A percentile compares a stretch with the other conserved stretches of the same genome.
Conservation (phyloP, 2,888 invertebrate species). For the Schizaphis graminum region DNA sequence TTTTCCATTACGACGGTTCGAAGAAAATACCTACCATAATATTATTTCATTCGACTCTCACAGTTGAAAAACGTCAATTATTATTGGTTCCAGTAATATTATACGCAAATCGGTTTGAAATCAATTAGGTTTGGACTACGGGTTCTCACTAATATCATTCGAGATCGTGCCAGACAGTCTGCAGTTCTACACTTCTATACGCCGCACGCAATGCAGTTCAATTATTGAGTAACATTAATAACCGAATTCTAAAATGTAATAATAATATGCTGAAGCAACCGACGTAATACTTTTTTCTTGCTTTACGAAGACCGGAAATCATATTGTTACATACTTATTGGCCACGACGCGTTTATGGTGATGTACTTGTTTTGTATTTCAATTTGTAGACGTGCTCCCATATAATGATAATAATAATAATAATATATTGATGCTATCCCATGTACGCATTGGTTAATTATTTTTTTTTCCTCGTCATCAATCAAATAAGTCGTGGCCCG, state of each 20-base stretch:
- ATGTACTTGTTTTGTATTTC: slow-evolving; percentile 44
- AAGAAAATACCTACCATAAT: background rate
- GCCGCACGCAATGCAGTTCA: background rate
- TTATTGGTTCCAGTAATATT: background rate
- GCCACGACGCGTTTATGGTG: slow-evolving; percentile 36
- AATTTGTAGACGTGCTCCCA: slow-evolving; percentile 30
- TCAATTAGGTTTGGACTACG: slow-evolving; percentile 6
- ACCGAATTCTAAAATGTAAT: background rate
- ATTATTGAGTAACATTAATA: background rate
- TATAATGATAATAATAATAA: slow-evolving; percentile 24
- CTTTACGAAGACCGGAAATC: slow-evolving; percentile 1
- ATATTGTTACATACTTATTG: slow-evolving; percentile 28
- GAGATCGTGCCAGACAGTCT: background rate
- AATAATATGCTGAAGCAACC: background rate
- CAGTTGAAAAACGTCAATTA: background rate
- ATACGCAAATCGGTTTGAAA: slow-evolving; percentile 21
- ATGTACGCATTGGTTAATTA: slow-evolving; percentile 54
- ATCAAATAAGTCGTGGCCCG: slow-evolving; percentile 30
- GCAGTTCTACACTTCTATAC: background rate
- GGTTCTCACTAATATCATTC: background rate
- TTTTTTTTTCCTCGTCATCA: slow-evolving; percentile 46
- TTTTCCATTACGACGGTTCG: background rate
- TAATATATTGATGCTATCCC: slow-evolving; percentile 24
- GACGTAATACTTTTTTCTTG: background rate
- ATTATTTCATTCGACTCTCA: background rate